Base-by-base conservation (phyloP, 1,140 invertebrate species). In the Trissolcus basalis region DNA sequence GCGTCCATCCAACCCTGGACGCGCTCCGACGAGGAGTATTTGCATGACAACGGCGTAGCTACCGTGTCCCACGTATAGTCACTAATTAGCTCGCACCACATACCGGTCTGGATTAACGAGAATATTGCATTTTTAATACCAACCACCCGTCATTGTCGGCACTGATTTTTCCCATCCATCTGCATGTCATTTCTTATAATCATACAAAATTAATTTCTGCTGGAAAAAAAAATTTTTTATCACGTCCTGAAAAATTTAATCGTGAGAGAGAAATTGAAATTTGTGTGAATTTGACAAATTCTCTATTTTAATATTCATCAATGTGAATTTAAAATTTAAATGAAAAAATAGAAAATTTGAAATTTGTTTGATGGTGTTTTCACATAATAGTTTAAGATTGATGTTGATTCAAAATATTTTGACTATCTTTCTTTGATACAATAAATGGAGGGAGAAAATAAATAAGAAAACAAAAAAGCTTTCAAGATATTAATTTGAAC, bases 41-140 rank as follows among this genome's bases (percentile, higher is more conserved):
- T 86, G 84, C 85, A 86, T 86, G 83, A 86, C 85, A 86, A 86
- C 81, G 80, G 78, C 70, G 48, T 49, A 48, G 64, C 69, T 54
- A 71, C 61, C 77, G 73, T 73, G 74, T 84, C 81, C 80, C 74
- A 64, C 61, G 79, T 79, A 27, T 27, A 78, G 75, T 80, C 75
- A 73, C 82, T 86, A 87, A 87, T 87, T 87, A 87, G 85, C 81
- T 77, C 80, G 72, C 68, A 81, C 81, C 77, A 80, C 82, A 86
- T 86, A 85, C 83, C 82, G 73, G 60, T 69, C 19, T 59, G 83
- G 83, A 86, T 87, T 83, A 85, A 82, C 80, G 82, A 80, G 81
- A 80, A 86, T 88, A 87, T 88, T 88, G 83, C 81, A 87, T 87
- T 88, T 88, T 86, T 87, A 82, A 85, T 86, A 84, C 77, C 81